These are phyloP conservation scores for Malachius bipustulatus DNA, from an alignment of 2,888 invertebrate genomes.

Conservation along the genomic window DNA sequence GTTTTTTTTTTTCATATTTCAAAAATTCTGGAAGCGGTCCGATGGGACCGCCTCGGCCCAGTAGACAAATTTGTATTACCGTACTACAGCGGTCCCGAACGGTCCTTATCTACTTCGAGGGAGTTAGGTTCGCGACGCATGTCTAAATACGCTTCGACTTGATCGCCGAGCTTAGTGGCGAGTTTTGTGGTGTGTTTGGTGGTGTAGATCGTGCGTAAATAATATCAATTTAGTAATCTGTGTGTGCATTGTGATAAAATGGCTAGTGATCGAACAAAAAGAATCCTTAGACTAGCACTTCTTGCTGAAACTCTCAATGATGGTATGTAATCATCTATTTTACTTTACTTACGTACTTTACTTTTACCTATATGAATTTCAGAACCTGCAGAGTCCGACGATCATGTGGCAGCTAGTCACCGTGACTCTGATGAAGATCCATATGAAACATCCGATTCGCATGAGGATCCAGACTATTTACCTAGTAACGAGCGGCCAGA, in stretches of 20 bases:
- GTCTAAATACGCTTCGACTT: too few relatives aligned
- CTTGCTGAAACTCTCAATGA: conserved; percentile 1
- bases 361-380: background rate
- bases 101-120: conserved; percentile 1
- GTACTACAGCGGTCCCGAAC: background rate
- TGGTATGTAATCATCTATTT: too few relatives aligned
- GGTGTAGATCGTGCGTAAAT: background rate
- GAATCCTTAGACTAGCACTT: background rate
- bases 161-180: too few relatives aligned
- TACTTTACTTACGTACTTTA: background rate
- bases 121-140: too few relatives aligned
- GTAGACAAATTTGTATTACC: background rate
- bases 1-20: background rate
- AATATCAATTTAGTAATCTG: background rate
- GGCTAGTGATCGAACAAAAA: conserved; percentile 3
- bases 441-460: background rate
- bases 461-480: conserved; percentile 1
- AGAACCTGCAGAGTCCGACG: conserved; percentile 1
- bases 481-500: conserved; percentile 1
- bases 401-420: background rate
- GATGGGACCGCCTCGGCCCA: background rate
- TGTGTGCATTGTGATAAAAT: background rate
- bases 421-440: conserved; percentile 2
- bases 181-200: too few relatives aligned
- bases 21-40: background rate